phyloP scores from a whole-genome alignment of 2,888 invertebrate species.

The Cantharis nigra region DNA sequence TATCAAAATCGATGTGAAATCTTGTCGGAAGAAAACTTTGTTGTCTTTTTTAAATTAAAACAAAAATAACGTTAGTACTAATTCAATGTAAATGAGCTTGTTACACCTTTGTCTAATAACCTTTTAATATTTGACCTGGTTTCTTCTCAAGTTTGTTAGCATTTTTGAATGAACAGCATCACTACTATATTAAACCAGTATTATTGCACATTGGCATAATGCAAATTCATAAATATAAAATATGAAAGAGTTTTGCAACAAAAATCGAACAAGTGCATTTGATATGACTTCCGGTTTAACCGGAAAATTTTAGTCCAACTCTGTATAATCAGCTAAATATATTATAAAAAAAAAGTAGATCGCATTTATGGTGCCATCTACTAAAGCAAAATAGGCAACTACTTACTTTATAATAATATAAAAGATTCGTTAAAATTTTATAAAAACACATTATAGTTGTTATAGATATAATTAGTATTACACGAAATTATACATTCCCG shows the following conservation, averaged over 20 bases:
- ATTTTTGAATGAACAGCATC: background rate
- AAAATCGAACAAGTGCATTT: background rate
- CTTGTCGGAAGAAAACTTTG: background rate
- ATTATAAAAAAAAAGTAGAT: background rate
- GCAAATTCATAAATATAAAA: background rate
- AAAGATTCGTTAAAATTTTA: background rate
- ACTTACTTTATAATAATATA: background rate
- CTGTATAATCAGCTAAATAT: background rate
- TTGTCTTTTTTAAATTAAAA: background rate
- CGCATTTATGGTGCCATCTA: background rate
- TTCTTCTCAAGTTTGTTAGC: background rate
- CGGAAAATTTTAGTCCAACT: background rate
- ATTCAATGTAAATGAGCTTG: background rate
- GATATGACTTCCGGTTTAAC: background rate
- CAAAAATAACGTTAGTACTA: background rate
- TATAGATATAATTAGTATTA: background rate
- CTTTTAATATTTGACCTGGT: background rate
- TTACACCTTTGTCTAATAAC: background rate
- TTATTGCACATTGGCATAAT: background rate
- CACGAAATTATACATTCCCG: background rate
- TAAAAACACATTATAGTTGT: background rate
- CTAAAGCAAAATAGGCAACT: background rate
- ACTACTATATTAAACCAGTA: background rate
- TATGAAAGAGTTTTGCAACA: background rate
- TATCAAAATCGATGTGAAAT: background rate